phyloP scores from a whole-genome alignment of 2,888 invertebrate genomes.

The Amblyteles armatorius region DNA sequence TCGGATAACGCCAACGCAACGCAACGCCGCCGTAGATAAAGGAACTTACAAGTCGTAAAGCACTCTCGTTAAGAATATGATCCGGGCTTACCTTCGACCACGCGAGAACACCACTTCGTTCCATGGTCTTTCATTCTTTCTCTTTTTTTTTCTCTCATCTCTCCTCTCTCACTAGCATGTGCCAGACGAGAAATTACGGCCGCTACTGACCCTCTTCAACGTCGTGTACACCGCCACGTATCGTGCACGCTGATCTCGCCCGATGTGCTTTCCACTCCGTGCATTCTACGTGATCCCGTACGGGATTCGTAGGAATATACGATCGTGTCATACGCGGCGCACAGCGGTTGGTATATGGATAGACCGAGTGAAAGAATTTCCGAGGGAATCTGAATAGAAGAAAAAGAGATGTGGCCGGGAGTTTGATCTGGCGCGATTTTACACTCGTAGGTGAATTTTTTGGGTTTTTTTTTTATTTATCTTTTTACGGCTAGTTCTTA shows the following conservation, averaged over 20 bases:
- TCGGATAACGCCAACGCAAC: constrained; percentile 82
- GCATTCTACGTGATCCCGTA: constrained; percentile 45
- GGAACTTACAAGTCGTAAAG: constrained; percentile 81
- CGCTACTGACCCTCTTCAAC: constrained; percentile 80
- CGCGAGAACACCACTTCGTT: constrained; percentile 71
- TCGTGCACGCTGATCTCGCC: constrained; percentile 65
- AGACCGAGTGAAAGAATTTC: constrained; percentile 34
- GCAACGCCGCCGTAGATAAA: constrained; percentile 83
- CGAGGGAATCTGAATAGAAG: constrained; percentile 28
- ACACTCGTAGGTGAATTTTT: constrained; percentile 9
- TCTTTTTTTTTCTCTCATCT: constrained; percentile 48
- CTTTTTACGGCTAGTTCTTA: not conserved
- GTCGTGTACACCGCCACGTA: constrained; percentile 69
- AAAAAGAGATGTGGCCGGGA: not conserved
- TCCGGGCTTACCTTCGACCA: constrained; percentile 82
- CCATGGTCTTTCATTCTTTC: constrained; percentile 1
- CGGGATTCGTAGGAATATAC: constrained; percentile 52
- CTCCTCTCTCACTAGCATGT: constrained; percentile 48
- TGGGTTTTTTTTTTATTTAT: not conserved
- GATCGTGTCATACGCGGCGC: constrained; percentile 34
- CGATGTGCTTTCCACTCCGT: constrained; percentile 50
- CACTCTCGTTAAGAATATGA: constrained; percentile 84
- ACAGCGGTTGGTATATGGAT: constrained; percentile 28
- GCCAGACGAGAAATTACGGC: constrained; percentile 73
- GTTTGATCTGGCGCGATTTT: constrained; percentile 28